These are phyloP conservation scores for Conchocele bisecta DNA, from an alignment of 2,888 invertebrate genomes.

Conservation along the genomic window DNA sequence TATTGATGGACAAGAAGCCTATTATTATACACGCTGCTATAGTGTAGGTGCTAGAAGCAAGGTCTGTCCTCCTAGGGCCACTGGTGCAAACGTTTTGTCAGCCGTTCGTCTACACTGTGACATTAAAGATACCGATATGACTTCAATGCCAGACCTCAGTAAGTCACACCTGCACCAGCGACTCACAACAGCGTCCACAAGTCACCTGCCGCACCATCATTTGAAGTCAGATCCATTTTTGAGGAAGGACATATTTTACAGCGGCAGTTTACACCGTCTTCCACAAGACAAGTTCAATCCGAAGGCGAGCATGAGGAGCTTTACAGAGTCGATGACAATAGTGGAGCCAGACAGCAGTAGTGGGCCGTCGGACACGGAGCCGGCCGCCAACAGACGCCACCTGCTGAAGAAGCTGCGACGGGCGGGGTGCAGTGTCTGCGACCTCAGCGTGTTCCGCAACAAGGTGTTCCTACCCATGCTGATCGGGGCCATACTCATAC, in stretches of 20 bases:
- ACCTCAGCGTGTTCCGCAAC: constrained; percentile 42
- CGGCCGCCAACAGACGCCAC: too few relatives aligned
- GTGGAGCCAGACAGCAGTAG: background rate
- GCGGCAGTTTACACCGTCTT: constrained; percentile 37
- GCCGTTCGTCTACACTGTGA: background rate
- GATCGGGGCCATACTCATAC: constrained; percentile 53
- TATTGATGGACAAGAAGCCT: background rate
- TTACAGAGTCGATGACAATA: constrained; percentile 17
- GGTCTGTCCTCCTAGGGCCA: too few relatives aligned
- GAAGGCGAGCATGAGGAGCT: constrained; percentile 7
- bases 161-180: background rate
- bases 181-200: too few relatives aligned
- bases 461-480: constrained; percentile 53
- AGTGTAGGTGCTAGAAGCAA: background rate
- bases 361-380: background rate
- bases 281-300: constrained; percentile 26
- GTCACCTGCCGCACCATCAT: background rate
- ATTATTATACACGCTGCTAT: too few relatives aligned
- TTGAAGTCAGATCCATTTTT: constrained; percentile 13
- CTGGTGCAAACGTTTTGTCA: too few relatives aligned
- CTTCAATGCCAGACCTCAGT: background rate
- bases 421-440: too few relatives aligned
- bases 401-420: background rate
- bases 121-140: background rate
- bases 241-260: constrained; percentile 47